Evolutionary conservation across 2,113 vertebrate genomes (phyloP), one percentile per base, ranked within the genome.

Genomic region (Alectura lathami): DNA sequence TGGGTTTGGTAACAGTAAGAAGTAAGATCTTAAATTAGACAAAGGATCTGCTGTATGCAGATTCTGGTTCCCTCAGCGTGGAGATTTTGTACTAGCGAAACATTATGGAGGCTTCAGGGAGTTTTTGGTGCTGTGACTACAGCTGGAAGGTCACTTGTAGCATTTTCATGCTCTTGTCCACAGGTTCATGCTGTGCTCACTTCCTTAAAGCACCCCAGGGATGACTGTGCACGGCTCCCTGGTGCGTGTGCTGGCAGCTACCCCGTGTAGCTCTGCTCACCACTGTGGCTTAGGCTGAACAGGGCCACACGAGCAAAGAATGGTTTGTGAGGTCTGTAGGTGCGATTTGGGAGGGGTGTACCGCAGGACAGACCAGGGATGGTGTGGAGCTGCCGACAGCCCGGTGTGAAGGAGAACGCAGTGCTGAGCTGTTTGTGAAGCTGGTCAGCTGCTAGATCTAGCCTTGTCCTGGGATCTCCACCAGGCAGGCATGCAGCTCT

Each of bases 401-500:
- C 36, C 12, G 24, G 7, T 27, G 27, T 12, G 6, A 17, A 13
- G 22, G 26, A 38, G 16, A 24, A 32, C 1, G 6, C 40, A 5
- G 29, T 2, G 2, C 26, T 50, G 50, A 45, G n/a, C 36, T 1
- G 1, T 29, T 89, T 29, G 22, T 30, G 66, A 43, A 87, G 24
- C 54, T 66, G 38, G 21, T 69, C 27, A 14, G 2, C 7, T 60
- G 7, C 36, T 51, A 8, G 17, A 11, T 45, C 32, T 51, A 13
- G 6, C 62, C 77, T 54, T 62, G 21, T 18, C 43, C 27, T 27
- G 3, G 43, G 30, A 13, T 29, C 10, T 68, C 48, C 63, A 3
- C 29, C 42, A 76, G 18, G 24, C 1, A 0, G 22, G 24, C 2
- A 0, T 4, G 20, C 1, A 8, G 16, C 32, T 76, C 59, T 50